Evolutionary conservation across 2,888 invertebrate species (phyloP).

Genomic region (Electrophaes corylata): DNA sequence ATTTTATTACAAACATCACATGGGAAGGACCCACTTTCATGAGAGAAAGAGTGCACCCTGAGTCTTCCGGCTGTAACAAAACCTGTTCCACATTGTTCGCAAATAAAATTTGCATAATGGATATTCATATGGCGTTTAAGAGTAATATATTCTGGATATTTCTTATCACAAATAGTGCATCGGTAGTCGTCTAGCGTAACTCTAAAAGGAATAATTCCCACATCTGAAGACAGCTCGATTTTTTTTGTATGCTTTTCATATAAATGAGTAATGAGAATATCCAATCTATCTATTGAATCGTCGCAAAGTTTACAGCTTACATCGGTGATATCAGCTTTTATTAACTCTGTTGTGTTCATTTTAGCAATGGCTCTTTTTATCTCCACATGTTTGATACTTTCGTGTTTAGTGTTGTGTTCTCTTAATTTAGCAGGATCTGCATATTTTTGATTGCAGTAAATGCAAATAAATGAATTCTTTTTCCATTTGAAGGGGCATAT

Average conservation of each 20-base stretch:
- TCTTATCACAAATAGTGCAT: slow-evolving; percentile 20
- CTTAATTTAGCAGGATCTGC: slow-evolving; percentile 56
- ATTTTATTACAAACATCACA: slow-evolving; percentile 80
- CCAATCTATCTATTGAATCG: slow-evolving; percentile 1
- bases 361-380: slow-evolving; percentile 4
- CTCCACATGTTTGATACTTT: not conserved
- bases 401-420: slow-evolving; percentile 9
- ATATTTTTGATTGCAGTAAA: slow-evolving; percentile 67
- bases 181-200: slow-evolving; percentile 2
- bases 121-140: slow-evolving; percentile 54
- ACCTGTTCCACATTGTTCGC: slow-evolving; percentile 47
- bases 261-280: slow-evolving; percentile 20
- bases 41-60: slow-evolving; percentile 11
- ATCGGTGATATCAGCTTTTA: slow-evolving; percentile 29
- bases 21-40: slow-evolving; percentile 51
- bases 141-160: slow-evolving; percentile 23
- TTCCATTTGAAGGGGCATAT: slow-evolving; percentile 76
- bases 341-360: not conserved
- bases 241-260: slow-evolving; percentile 20
- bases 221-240: not conserved
- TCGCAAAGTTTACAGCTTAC: slow-evolving; percentile 23
- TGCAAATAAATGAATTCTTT: slow-evolving; percentile 65
- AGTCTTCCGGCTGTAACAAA: slow-evolving; percentile 36
- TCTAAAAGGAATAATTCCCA: slow-evolving; percentile 26
- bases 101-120: slow-evolving; percentile 59